Conservation (phyloP, 92 coral and sea anemone genomes). For the Palythoa grandis region DNA sequence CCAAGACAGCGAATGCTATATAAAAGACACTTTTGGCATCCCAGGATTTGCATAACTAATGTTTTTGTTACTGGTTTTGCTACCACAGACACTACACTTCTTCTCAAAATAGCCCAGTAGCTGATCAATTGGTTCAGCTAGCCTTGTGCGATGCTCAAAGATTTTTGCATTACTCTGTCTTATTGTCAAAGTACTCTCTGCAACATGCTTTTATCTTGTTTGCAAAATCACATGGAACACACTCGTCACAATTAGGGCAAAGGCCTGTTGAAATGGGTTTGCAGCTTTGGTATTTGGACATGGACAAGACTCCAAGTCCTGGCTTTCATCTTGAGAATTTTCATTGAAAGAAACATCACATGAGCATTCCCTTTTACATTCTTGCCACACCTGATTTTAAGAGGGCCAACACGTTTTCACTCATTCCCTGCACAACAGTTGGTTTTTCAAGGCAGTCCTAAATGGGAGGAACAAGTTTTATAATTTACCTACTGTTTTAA, state of each 20-base stretch:
- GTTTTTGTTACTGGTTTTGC: slow-evolving; percentile 6
- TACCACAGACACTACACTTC: not conserved
- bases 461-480: slow-evolving; percentile 1
- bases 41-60: slow-evolving; percentile 20
- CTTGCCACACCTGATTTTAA: slow-evolving; percentile 22
- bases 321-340: slow-evolving; percentile 13
- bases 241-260: not conserved
- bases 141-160: not conserved
- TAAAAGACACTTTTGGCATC: slow-evolving; percentile 3
- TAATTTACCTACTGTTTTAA: not conserved
- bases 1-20: slow-evolving; percentile 4
- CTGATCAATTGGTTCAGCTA: slow-evolving; percentile 13
- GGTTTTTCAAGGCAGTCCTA: slow-evolving; percentile 31
- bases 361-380: not conserved
- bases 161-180: slow-evolving; percentile 5
- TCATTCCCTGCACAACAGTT: not conserved
- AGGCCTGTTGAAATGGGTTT: slow-evolving; percentile 1
- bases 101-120: not conserved
- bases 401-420: slow-evolving; percentile 22
- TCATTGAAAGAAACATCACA: not conserved
- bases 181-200: not conserved
- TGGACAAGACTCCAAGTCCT: slow-evolving; percentile 20
- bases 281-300: not conserved
- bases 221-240: slow-evolving; percentile 11
- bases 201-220: slow-evolving; percentile 2